phyloP scores from a whole-genome alignment of 2,888 invertebrate species.

The Dastarcus helophoroides region DNA sequence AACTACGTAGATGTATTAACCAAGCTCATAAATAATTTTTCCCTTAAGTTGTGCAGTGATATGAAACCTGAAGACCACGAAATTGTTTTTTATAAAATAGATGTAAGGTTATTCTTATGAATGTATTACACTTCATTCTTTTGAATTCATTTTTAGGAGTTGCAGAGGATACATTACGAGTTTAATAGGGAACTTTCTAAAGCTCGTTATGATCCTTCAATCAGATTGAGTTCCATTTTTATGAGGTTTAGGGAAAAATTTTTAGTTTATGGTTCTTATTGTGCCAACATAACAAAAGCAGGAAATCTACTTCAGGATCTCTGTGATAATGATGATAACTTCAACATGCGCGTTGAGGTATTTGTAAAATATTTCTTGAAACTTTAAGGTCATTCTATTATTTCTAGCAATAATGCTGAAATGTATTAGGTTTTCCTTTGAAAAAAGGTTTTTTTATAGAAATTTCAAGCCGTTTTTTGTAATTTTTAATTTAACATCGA shows the following conservation, averaged over 20 bases:
- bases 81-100: slow-evolving; percentile 81
- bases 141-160: slow-evolving; percentile 46
- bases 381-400: too few relatives aligned
- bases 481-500: too few relatives aligned
- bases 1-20: slow-evolving; percentile 91
- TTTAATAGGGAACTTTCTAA: slow-evolving; percentile 71
- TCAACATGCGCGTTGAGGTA: slow-evolving; percentile 59
- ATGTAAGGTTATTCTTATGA: slow-evolving; percentile 44
- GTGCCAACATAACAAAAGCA: slow-evolving; percentile 85
- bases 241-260: slow-evolving; percentile 83
- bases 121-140: slow-evolving; percentile 4
- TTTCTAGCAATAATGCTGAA: too few relatives aligned
- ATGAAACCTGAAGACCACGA: slow-evolving; percentile 65
- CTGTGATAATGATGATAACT: slow-evolving; percentile 51
- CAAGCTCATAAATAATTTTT: slow-evolving; percentile 70
- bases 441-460: too few relatives aligned
- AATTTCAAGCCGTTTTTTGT: too few relatives aligned
- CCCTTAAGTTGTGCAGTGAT: slow-evolving; percentile 48
- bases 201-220: slow-evolving; percentile 52
- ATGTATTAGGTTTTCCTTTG: too few relatives aligned
- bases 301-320: slow-evolving; percentile 72
- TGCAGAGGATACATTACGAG: slow-evolving; percentile 75
- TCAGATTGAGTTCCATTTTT: slow-evolving; percentile 70
- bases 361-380: not conserved
- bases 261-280: slow-evolving; percentile 90